Evolutionary conservation across 2,888 invertebrate genomes (phyloP).

Genomic region (Trypoxylon attenuatum): DNA sequence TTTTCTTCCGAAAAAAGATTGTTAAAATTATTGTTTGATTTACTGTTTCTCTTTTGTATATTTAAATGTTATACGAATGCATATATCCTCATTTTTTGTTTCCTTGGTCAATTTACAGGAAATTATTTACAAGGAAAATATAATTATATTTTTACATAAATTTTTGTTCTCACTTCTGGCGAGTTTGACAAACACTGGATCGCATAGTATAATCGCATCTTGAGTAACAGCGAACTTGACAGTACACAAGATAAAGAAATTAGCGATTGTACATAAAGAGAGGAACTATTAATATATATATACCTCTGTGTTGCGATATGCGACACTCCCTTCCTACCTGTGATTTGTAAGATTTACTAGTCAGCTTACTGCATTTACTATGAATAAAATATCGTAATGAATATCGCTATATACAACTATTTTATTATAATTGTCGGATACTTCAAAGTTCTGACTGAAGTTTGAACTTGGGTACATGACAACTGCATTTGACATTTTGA

Average conservation of each 20-base stretch:
- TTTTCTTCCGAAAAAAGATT: no score
- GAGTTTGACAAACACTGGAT: conserved; percentile 5
- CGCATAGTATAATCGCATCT: background rate
- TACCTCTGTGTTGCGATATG: conserved; percentile 51
- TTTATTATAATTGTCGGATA: conserved; percentile 34
- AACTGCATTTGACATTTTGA: no score
- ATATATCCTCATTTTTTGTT: no score
- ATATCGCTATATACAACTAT: conserved; percentile 33
- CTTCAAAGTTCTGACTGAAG: conserved; percentile 2
- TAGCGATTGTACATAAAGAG: conserved; percentile 30
- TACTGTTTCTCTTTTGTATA: no score
- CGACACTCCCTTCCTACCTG: conserved; percentile 57
- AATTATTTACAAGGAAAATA: no score
- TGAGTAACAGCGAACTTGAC: conserved; percentile 12
- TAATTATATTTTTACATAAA: no score
- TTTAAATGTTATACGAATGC: no score
- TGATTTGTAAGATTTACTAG: conserved; percentile 64
- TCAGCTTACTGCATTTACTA: conserved; percentile 60
- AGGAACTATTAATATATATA: conserved; percentile 34
- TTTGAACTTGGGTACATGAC: conserved; percentile 19
- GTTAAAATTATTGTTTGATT: no score
- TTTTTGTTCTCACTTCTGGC: no score
- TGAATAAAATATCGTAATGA: conserved; percentile 33
- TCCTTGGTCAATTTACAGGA: no score
- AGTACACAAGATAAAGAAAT: background rate